Evolutionary conservation across 2,888 invertebrate genomes (phyloP).

Genomic region (Gerris lacustris): DNA sequence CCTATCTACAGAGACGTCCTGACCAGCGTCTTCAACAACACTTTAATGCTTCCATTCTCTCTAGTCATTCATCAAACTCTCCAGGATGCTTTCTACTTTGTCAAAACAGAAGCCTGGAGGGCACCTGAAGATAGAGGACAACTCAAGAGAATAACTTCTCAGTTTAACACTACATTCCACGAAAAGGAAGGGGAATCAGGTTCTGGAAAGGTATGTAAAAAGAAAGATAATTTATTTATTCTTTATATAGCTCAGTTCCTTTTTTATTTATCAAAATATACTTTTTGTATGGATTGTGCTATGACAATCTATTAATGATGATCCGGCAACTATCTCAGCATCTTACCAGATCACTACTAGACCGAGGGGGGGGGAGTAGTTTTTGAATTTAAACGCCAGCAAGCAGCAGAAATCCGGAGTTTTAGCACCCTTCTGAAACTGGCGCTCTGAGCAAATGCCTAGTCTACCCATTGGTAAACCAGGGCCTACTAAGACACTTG

Average conservation of each 20-base stretch:
- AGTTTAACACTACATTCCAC: slow-evolving; percentile 83
- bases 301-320: too few species aligned
- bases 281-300: background rate
- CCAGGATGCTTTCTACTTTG: slow-evolving; percentile 85
- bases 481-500: too few species aligned
- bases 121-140: slow-evolving; percentile 80
- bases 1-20: slow-evolving; percentile 84
- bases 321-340: too few species aligned
- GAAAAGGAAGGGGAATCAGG: slow-evolving; percentile 50
- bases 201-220: slow-evolving; percentile 31
- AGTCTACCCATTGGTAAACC: too few species aligned
- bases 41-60: slow-evolving; percentile 73
- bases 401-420: too few species aligned
- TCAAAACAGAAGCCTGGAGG: slow-evolving; percentile 82
- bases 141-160: slow-evolving; percentile 75
- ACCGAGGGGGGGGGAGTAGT: too few species aligned
- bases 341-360: too few species aligned
- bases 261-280: slow-evolving; percentile 3
- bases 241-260: background rate
- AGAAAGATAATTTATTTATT: background rate
- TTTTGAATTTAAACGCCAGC: too few species aligned
- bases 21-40: slow-evolving; percentile 82
- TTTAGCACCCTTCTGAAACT: too few species aligned
- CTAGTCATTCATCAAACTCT: slow-evolving; percentile 70
- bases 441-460: too few species aligned